A percentile compares a stretch with the other conserved stretches of the same genome.
These are phyloP conservation scores for Cassiopea andromeda DNA, from an alignment of 30 jellyfish, hydroid and myxozoan genomes.

Conservation along the genomic window DNA sequence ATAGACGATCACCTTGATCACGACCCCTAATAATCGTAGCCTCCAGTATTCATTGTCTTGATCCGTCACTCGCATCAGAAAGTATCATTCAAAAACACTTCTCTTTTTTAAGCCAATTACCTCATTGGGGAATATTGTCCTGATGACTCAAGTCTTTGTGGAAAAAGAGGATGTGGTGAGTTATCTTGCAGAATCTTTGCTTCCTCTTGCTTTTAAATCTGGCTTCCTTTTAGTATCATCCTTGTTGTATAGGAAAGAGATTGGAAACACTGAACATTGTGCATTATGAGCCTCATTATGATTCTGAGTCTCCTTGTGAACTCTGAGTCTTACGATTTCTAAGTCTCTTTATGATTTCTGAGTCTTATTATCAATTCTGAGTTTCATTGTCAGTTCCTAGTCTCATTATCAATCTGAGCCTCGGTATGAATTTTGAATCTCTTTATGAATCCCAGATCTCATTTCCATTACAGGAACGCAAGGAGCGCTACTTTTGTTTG, in stretches of 20 bases:
- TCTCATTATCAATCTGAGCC: too few relatives aligned
- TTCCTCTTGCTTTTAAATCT: background rate
- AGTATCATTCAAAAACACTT: background rate
- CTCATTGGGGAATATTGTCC: slow-evolving; percentile 88
- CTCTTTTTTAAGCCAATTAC: slow-evolving; percentile 82
- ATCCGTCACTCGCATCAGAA: background rate
- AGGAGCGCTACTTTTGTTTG: slow-evolving; percentile 95
- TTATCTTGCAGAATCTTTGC: background rate
- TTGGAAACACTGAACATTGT: too few relatives aligned
- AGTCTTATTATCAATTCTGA: too few relatives aligned
- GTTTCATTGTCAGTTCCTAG: too few relatives aligned
- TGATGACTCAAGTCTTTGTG: slow-evolving; percentile 97
- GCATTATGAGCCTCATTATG: too few relatives aligned
- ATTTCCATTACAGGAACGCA: slow-evolving; percentile 69
- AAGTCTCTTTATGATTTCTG: too few relatives aligned
- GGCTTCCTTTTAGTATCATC: background rate
- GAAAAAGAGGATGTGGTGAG: slow-evolving; percentile 94
- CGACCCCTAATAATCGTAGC: background rate
- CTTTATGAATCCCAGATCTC: too few relatives aligned
- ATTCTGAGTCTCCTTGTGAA: too few relatives aligned
- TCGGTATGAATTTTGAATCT: background rate
- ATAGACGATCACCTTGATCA: background rate
- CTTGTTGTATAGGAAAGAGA: background rate
- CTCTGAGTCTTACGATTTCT: too few relatives aligned
- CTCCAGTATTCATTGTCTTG: background rate